Evolutionary conservation across 2,888 invertebrate species (phyloP).

Genomic region (Synergus umbraculus): DNA sequence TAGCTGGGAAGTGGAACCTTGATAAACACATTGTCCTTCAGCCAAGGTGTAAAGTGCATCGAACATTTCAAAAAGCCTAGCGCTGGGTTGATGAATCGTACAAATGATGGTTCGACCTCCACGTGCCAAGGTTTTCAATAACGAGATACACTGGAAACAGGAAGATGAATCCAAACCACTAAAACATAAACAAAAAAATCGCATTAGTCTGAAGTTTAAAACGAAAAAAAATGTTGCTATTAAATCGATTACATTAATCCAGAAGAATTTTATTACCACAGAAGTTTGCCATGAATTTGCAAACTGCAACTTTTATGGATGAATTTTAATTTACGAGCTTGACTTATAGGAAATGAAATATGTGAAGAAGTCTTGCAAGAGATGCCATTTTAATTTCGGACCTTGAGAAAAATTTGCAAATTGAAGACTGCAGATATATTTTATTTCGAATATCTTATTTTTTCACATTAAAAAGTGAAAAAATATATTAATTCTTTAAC

Average conservation of each 20-base stretch:
- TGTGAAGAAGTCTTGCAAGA: background rate
- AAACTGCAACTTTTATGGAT: background rate
- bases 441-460: background rate
- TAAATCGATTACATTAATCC: background rate
- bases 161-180: slow-evolving; percentile 97
- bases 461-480: background rate
- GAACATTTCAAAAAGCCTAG: slow-evolving; percentile 97
- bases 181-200: slow-evolving; percentile 54
- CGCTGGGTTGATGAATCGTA: slow-evolving; percentile 98
- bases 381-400: background rate
- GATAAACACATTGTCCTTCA: slow-evolving; percentile 96
- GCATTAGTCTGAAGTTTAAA: slow-evolving; percentile 2
- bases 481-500: background rate
- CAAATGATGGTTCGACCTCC: slow-evolving; percentile 97
- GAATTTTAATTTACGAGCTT: background rate
- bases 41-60: slow-evolving; percentile 96
- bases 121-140: slow-evolving; percentile 91
- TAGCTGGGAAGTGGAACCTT: slow-evolving; percentile 91
- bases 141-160: slow-evolving; percentile 94
- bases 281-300: slow-evolving; percentile 3
- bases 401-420: background rate
- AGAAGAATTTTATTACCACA: background rate
- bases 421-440: slow-evolving; percentile 2
- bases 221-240: background rate
- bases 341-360: background rate